Percentiles rank a stretch among this genome's conserved stretches.
Conservation (phyloP, 2,797 vertebrate species). For the Enteromius mattozi region DNA sequence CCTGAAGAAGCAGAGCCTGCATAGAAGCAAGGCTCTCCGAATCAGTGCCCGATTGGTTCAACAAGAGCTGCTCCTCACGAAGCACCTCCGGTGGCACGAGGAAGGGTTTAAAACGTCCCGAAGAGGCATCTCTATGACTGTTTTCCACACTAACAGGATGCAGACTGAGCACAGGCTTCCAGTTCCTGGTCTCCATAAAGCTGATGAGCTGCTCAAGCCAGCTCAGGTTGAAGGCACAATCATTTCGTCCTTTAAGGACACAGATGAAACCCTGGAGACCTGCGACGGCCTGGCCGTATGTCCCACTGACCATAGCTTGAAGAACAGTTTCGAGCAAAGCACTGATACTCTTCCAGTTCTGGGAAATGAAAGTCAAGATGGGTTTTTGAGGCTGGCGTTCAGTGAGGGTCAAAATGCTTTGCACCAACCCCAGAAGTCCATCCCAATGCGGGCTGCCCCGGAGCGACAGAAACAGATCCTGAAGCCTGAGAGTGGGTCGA, state of each 20-base stretch:
- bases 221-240: constrained; percentile 81
- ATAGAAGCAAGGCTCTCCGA: constrained; percentile 68
- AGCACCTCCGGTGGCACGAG: constrained; percentile 74
- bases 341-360: constrained; percentile 85
- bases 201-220: constrained; percentile 84
- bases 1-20: constrained; percentile 81
- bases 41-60: constrained; percentile 66
- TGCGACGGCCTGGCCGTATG: constrained; percentile 79
- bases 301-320: constrained; percentile 84
- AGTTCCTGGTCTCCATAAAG: constrained; percentile 82
- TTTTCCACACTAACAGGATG: constrained; percentile 73
- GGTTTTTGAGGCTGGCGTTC: constrained; percentile 79
- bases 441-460: constrained; percentile 88
- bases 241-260: constrained; percentile 78
- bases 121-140: constrained; percentile 65
- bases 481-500: constrained; percentile 81
- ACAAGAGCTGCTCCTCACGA: constrained; percentile 60
- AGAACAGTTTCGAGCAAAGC: constrained; percentile 82
- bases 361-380: constrained; percentile 77
- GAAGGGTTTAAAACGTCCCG: constrained; percentile 79
- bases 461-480: constrained; percentile 85
- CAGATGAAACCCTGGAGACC: constrained; percentile 84
- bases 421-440: constrained; percentile 80
- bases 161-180: constrained; percentile 86
- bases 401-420: constrained; percentile 79